A percentile compares a stretch with the other conserved stretches of the same genome.
Conservation (phyloP, 2,113 vertebrate species). For the Emberiza fucata region DNA sequence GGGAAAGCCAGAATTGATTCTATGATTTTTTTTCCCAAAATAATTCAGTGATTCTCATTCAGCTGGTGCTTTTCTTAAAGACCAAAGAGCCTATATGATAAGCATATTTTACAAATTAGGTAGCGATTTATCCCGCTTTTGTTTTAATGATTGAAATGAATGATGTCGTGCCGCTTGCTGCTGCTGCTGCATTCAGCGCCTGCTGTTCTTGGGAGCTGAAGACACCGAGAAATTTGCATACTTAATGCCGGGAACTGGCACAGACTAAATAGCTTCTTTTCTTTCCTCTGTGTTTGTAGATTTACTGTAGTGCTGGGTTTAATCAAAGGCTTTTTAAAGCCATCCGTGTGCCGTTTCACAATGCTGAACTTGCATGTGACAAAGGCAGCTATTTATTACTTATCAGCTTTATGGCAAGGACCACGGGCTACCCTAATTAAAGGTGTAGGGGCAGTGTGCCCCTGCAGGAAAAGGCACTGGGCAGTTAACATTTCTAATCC, state of each 20-base stretch:
- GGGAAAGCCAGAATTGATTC: conserved; percentile 32
- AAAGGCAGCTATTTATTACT: conserved; percentile 74
- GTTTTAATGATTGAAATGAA: conserved; percentile 80
- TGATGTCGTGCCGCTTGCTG: conserved; percentile 71
- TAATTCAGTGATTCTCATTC: conserved; percentile 71
- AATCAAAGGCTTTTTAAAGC: conserved; percentile 75
- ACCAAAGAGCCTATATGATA: conserved; percentile 74
- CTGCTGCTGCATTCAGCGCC: conserved; percentile 69
- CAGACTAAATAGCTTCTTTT: conserved; percentile 73
- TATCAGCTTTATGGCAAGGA: conserved; percentile 66
- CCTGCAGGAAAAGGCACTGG: conserved; percentile 51
- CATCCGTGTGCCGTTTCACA: conserved; percentile 69
- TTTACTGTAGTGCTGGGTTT: conserved; percentile 73
- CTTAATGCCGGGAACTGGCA: conserved; percentile 76
- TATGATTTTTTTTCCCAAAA: conserved; percentile 35
- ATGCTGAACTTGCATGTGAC: conserved; percentile 68
- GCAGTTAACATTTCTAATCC: conserved; percentile 64
- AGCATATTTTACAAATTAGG: conserved; percentile 77
- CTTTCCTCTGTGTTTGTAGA: conserved; percentile 72
- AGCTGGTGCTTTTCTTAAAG: conserved; percentile 69
- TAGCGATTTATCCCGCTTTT: conserved; percentile 76
- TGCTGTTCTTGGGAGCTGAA: conserved; percentile 74
- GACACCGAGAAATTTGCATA: conserved; percentile 75
- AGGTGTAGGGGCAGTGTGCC: conserved; percentile 53
- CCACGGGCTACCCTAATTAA: conserved; percentile 66